Percentiles rank a stretch among this genome's conserved stretches.
phyloP scores from a whole-genome alignment of 2,888 invertebrate species.

The Eupithecia pulchellata region DNA sequence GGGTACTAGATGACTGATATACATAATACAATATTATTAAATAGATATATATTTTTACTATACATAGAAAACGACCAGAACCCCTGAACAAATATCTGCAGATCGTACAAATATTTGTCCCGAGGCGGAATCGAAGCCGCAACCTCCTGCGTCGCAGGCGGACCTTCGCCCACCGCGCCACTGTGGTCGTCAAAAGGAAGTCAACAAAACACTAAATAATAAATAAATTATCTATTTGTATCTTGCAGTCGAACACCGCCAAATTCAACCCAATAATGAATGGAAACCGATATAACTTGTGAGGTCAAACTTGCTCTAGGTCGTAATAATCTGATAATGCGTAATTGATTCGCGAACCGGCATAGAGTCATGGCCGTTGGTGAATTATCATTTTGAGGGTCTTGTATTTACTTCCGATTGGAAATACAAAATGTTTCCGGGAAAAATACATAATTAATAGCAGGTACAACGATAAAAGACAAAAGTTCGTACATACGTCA shows the following conservation, averaged over 20 bases:
- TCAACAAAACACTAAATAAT: neutral
- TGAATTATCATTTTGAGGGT: neutral
- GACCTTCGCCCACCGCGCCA: too few relatives aligned
- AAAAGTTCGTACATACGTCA: neutral
- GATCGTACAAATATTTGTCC: too few relatives aligned
- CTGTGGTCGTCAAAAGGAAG: too few relatives aligned
- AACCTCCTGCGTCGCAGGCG: too few relatives aligned
- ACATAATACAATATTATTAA: too few relatives aligned
- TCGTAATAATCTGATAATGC: neutral
- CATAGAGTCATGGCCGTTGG: neutral
- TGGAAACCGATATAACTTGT: neutral
- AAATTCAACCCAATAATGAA: neutral
- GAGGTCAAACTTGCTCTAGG: slow-evolving; percentile 6
- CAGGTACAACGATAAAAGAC: neutral
- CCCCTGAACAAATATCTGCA: too few relatives aligned
- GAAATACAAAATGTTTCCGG: slow-evolving; percentile 11
- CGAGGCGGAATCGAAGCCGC: too few relatives aligned
- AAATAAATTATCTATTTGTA: neutral
- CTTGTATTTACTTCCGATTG: slow-evolving; percentile 9
- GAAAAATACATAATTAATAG: neutral
- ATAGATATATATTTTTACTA: too few relatives aligned
- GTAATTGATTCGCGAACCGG: slow-evolving; percentile 6
- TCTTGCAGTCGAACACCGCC: neutral
- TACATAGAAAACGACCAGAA: too few relatives aligned
- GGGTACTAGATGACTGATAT: too few relatives aligned